Conservation (phyloP, 2,888 invertebrate genomes). For the Aproaerema taeniolella region DNA sequence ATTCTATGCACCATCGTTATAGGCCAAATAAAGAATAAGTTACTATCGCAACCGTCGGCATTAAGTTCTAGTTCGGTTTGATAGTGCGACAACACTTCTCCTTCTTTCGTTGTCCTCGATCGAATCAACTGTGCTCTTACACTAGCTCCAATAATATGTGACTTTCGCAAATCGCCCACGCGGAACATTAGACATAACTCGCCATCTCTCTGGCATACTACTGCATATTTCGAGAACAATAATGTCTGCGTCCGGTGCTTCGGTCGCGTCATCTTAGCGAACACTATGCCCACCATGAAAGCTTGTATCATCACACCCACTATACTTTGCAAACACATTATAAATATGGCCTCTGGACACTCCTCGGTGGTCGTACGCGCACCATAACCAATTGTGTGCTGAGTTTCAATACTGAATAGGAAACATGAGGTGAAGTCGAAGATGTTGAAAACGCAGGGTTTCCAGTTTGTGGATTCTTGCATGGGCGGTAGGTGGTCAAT, state of each 20-base stretch:
- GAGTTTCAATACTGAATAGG: constrained; percentile 94
- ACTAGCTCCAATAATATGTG: constrained; percentile 93
- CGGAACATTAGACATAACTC: constrained; percentile 90
- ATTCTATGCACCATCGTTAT: constrained; percentile 93
- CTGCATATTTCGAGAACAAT: constrained; percentile 89
- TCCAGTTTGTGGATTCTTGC: constrained; percentile 78
- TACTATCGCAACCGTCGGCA: constrained; percentile 87
- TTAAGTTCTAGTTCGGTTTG: constrained; percentile 85
- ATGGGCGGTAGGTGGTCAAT: constrained; percentile 73
- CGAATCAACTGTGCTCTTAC: constrained; percentile 90
- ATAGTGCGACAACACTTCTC: constrained; percentile 88
- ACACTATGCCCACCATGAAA: constrained; percentile 89
- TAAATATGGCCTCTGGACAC: constrained; percentile 92
- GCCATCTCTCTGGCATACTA: constrained; percentile 90
- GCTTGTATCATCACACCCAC: constrained; percentile 90
- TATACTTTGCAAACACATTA: constrained; percentile 93
- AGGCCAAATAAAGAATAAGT: constrained; percentile 95
- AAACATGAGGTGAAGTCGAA: constrained; percentile 91
- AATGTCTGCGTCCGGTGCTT: constrained; percentile 94
- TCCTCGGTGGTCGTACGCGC: constrained; percentile 91
- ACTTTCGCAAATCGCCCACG: constrained; percentile 92
- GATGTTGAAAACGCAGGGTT: constrained; percentile 89
- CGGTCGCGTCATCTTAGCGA: constrained; percentile 94
- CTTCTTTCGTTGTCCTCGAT: constrained; percentile 90
- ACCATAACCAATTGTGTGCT: constrained; percentile 94